Evolutionary conservation across 2,888 invertebrate species (phyloP), one percentile per base, ranked within the genome.

Genomic region (Griposia aprilina): DNA sequence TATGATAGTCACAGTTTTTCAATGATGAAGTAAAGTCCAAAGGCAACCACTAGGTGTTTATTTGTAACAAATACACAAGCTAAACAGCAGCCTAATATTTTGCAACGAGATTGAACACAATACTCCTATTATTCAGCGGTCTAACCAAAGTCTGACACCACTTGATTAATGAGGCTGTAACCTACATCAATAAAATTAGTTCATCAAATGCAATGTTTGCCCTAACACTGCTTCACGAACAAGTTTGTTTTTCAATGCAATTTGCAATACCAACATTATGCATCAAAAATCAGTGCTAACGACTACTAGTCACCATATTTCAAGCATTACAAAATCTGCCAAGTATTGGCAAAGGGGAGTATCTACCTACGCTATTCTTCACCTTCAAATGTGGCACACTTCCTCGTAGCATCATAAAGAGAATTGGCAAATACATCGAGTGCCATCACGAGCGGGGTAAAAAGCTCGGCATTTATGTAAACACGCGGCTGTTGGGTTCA

Each of bases 381-480:
- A 84, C 81, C 82, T 86, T 76, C 76, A 74, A 75, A 80, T 81
- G 52, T 80, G 66, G 76, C 79, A 82, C 87, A 85, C 79, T 88
- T 88, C 88, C 88, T 88, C 11, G 59, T 82, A 65, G 71, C 74
- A 74, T 81, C 65, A 73, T 75, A 76, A 77, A 78, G 70, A 60
- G 80, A 69, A 81, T 88, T 83, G 80, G 85, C 81, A 82, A 87
- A 85, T 70, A 80, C 71, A 68, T 63, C 52, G 67, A 85, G 78
- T 74, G 78, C 68, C 76, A 80, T 73, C 81, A 82, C 72, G 70
- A 66, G 15, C 48, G 5, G 57, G 17, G 78, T 75, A 70, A 84
- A 85, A 88, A 87, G 74, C 81, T 85, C 67, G 15, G 15, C 60
- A 57, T 88, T 86, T 86, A 85, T 85, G 83, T 88, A 83, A 88